Evolutionary conservation across 2,888 invertebrate species (phyloP), one percentile per base, ranked within the genome.

Genomic region (Dynastes hyllus): DNA sequence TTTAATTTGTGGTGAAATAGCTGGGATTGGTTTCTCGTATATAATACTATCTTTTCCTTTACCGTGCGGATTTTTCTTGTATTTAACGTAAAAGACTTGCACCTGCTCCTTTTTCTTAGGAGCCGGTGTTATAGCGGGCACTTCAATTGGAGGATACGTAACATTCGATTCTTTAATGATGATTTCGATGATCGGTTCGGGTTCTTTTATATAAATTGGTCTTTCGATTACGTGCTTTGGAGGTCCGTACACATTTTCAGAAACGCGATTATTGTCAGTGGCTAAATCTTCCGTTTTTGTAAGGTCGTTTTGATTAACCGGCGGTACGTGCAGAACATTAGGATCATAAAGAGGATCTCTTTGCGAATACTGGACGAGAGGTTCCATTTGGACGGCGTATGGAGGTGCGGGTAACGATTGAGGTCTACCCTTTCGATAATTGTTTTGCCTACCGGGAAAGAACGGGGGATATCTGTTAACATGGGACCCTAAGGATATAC

Each of bases 161-260:
- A 96, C 95, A 86, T 97, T 97, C 0, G 96, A 96, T 88, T 97
- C 96, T 86, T 96, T 96, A 75, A 97, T 96, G 80, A 97, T 97
- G 82, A 97, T 97, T 89, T 97, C 97, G 84, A 97, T 97, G 27
- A 97, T 97, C 4, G 96, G 96, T 86, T 96, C 96, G 0, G 96
- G 96, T 75, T 95, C 94, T 86, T 94, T 94, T 82, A 94, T 91
- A 84, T 89, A 90, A 76, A 89, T 86, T 1, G 88, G 89, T 77
- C 87, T 85, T 78, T 89, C 89, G 37, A 89, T 85, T 22, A 88
- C 86, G 22, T 86, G 85, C 13, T 87, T 85, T 6, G 87, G 88
- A 79, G 91, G 90, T 77, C 91, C 91, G 83, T 89, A 92, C 58
- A 88, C 87, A 80, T 89, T 89, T 83, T 90, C 90, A 37, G 87